Evolutionary conservation across 2,113 vertebrate genomes (phyloP).

Genomic region (Taurulus bubalis): DNA sequence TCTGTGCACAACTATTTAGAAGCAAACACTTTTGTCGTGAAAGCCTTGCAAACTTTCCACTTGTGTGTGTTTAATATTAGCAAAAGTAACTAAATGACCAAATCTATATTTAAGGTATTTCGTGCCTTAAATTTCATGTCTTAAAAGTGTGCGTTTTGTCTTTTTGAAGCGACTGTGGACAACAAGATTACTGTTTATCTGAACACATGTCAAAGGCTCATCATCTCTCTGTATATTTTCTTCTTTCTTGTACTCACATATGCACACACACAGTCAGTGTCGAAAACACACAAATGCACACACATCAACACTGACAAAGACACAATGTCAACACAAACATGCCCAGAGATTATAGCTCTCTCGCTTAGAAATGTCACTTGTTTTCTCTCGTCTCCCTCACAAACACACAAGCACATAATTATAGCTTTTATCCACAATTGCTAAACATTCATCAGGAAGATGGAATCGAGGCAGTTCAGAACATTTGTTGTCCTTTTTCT

Average conservation of each 20-base stretch:
- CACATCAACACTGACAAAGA: conserved; percentile 27
- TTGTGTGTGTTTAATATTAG: not conserved
- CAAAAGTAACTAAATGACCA: not conserved
- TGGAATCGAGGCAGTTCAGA: not conserved
- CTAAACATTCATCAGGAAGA: conserved; percentile 45
- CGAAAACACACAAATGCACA: not conserved
- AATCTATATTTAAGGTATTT: not conserved
- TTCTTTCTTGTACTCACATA: conserved; percentile 1
- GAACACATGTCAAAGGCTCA: conserved; percentile 48
- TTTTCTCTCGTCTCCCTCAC: conserved; percentile 33
- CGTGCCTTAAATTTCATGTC: conserved; percentile 5
- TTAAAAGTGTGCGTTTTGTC: conserved; percentile 26
- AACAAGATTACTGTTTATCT: conserved; percentile 64
- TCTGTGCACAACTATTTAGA: not conserved
- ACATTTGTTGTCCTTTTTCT: not conserved
- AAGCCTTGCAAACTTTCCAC: not conserved
- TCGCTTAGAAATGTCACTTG: conserved; percentile 35
- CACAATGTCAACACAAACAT: conserved; percentile 23
- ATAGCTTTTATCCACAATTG: conserved; percentile 53
- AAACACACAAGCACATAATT: conserved; percentile 61
- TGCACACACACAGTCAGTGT: not conserved
- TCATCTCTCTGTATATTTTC: conserved; percentile 12
- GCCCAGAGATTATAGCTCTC: conserved; percentile 37
- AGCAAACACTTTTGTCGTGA: not conserved
- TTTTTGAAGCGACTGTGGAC: conserved; percentile 25